Base-by-base conservation (phyloP, 2,888 invertebrate species). In the Ethmia dodecea region DNA sequence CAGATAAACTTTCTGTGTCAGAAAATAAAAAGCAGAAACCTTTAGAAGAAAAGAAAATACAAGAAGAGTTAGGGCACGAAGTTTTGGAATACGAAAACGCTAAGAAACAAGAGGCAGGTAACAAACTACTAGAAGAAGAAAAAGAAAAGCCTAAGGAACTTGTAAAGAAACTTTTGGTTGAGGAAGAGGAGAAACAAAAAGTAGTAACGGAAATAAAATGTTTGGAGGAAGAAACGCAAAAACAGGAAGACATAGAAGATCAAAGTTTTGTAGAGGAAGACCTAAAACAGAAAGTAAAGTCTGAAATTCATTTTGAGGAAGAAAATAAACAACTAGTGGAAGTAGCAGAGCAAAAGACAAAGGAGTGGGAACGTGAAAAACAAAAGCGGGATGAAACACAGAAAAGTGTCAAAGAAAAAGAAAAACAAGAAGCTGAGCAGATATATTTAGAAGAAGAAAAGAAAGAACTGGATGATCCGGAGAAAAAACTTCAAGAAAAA, bases 211-310 rank as follows among this genome's bases (percentile, higher is more conserved):
- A 20, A 28, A 18, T 18, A 18, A 18, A 18, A 18, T 8, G 8
- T 5, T 30, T 45, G 31, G 25, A 37, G 26, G 32, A 40, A 42
- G 28, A 35, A 32, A 36, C 5, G 33, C 15, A 33, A 49, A 31
- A 37, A 49, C 32, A 32, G 43, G 16, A 45, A 40, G 36, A 42
- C 24, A 22, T 29, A 22, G 13, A 39, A 37, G 63, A 70, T n/a
- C n/a, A n/a, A n/a, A n/a, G n/a, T n/a, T n/a, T n/a, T n/a, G n/a
- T 16, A 69, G 65, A 15, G 65, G 69, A 35, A 66, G 73, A 18
- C 53, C 55, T 22, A 49, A 70, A 18, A 15, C 14, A 20, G 28
- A 18, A 35, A 42, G 27, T 38, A 38, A 6, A 45, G 48, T n/a
- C n/a, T n/a, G 38, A 40, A 49, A 20, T n/a, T n/a, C n/a, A n/a